Evolutionary conservation across 1,140 invertebrate genomes (phyloP).

Genomic region (Chlorops oryzae): DNA sequence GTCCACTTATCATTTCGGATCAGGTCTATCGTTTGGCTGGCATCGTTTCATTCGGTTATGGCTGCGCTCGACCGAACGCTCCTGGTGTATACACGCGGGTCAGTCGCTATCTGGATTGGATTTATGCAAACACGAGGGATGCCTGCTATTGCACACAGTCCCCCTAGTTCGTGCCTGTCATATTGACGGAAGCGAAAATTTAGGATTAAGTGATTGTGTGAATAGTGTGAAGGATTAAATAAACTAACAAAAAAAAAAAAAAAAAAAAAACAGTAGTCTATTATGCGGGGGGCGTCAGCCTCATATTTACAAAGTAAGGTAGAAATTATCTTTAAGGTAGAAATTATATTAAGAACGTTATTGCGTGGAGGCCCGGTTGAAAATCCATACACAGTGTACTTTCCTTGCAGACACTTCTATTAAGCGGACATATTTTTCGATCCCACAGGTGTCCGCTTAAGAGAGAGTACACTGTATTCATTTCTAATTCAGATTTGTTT

Average conservation of each 20-base stretch:
- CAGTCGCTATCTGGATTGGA: constrained; percentile 42
- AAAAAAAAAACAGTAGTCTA: neutral
- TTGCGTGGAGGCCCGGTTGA: too few relatives aligned
- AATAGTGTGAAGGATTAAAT: neutral
- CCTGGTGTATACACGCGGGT: constrained; percentile 60
- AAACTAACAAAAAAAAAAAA: constrained; percentile 25
- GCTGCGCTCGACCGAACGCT: constrained; percentile 79
- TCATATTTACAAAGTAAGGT: too few relatives aligned
- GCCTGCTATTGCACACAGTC: constrained; percentile 38
- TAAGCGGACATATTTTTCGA: too few relatives aligned
- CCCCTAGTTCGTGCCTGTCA: constrained; percentile 11
- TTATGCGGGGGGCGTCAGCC: too few relatives aligned
- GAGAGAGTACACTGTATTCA: too few relatives aligned
- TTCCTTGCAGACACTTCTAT: too few relatives aligned
- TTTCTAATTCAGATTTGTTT: too few relatives aligned
- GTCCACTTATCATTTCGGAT: constrained; percentile 81
- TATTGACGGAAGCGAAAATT: neutral
- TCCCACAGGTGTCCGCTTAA: too few relatives aligned
- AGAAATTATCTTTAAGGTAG: too few relatives aligned
- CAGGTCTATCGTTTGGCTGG: constrained; percentile 79
- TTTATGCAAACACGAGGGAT: constrained; percentile 37
- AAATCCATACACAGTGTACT: too few relatives aligned
- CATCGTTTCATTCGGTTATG: constrained; percentile 64
- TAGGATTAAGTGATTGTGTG: too few relatives aligned
- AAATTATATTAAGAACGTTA: too few relatives aligned